Evolutionary conservation across 92 coral and sea anemone genomes (phyloP), one percentile per base, ranked within the genome.

Genomic region (Siderastrea siderea): DNA sequence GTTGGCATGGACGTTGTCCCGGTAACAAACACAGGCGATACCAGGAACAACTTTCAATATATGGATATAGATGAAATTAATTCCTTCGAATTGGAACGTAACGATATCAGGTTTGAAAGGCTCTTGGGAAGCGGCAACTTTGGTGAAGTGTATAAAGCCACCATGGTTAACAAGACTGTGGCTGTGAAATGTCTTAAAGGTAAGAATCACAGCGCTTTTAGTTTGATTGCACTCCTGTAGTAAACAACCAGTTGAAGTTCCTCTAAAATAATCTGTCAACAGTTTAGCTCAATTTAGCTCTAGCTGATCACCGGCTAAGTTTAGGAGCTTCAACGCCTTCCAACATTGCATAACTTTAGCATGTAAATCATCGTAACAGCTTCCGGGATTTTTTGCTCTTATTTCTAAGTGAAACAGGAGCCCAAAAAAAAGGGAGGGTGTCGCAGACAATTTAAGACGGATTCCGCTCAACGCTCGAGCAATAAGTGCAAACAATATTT

Each of bases 131-230:
- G 89, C 55, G 98, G 96, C 17, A 93, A 84, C 77, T 95, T 95
- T 79, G 94, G 94, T 43, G 82, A 81, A n/a, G 98, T 95, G 58
- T 91, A 80, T 82, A 95, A 93, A 64, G 98, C 94, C 1, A 38
- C 45, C 53, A 43, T 76, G 8, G 38, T 68, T 1, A 38, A 82
- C 79, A 44, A 6, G 9, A 48, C 59, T 44, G 96, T 95, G 38
- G 96, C 96, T 65, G 91, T 95, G 4, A 95, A 95, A 65, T 59
- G 84, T 5, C 65, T 95, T 3, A 93, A 93, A 85, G 94, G 95
- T 95, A 84, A n/a, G 6, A 10, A 1, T 53, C 1, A 16, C 3
- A 0, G 3, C 15, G 17, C 38, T 11, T 17, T n/a, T 72, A 3
- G 10, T n/a, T n/a, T n/a, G 38, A 26, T 26, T 26, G 38, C 38